These are phyloP conservation scores for Brachyhypopomus occidentalis DNA, from an alignment of 2,113 vertebrate genomes.

Conservation along the genomic window DNA sequence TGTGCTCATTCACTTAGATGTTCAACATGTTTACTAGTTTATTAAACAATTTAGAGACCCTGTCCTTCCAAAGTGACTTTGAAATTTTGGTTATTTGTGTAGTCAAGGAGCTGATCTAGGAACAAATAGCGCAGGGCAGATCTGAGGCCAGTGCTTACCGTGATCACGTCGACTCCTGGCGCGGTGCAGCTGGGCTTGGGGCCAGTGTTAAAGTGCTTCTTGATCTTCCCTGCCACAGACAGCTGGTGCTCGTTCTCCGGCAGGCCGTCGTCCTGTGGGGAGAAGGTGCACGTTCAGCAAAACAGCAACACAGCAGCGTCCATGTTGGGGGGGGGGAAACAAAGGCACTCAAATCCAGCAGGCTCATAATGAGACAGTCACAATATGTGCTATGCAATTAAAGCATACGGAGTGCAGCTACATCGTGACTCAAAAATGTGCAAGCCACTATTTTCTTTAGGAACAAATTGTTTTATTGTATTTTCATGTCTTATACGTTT, in stretches of 20 bases:
- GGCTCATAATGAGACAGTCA: neutral
- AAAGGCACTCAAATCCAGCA: neutral
- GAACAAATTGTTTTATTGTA: neutral
- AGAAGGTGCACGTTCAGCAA: neutral
- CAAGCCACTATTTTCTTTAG: neutral
- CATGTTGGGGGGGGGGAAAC: neutral
- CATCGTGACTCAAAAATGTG: neutral
- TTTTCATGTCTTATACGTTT: neutral
- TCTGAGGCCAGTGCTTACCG: slow-evolving; percentile 78
- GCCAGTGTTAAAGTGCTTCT: slow-evolving; percentile 96
- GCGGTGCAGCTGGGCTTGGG: slow-evolving; percentile 86
- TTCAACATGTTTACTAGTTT: neutral
- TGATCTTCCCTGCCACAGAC: slow-evolving; percentile 94
- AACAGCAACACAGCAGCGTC: neutral
- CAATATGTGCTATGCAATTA: neutral
- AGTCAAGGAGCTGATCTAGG: neutral
- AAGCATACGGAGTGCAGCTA: neutral
- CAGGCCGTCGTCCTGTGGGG: slow-evolving; percentile 84
- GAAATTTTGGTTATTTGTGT: neutral
- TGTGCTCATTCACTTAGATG: neutral
- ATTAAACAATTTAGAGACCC: too few species aligned
- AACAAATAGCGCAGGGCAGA: neutral
- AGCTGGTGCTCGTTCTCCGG: slow-evolving; percentile 91
- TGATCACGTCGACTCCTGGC: slow-evolving; percentile 92
- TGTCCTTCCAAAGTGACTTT: too few species aligned